phyloP scores from a whole-genome alignment of 2,113 vertebrate species.

The Lophochroa leadbeateri region DNA sequence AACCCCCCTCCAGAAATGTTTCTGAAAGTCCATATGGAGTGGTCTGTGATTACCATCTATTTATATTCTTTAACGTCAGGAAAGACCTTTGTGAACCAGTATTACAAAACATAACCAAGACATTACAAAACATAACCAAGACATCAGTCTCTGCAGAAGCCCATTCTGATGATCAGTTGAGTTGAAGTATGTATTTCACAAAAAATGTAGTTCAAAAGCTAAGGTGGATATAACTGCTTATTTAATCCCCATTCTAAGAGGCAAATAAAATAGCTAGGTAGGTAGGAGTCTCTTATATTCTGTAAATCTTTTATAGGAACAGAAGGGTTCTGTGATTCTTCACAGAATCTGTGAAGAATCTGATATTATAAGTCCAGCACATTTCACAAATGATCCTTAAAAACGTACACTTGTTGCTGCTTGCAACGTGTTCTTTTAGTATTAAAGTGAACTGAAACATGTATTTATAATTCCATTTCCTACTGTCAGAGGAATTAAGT shows the following conservation, averaged over 20 bases:
- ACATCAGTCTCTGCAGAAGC: background rate
- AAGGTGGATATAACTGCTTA: background rate
- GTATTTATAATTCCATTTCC: slow-evolving; percentile 15
- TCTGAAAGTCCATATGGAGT: background rate
- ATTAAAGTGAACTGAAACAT: background rate
- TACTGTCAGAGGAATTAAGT: slow-evolving; percentile 39
- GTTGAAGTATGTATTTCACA: background rate
- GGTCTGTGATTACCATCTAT: background rate
- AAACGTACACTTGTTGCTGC: background rate
- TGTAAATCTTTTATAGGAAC: background rate
- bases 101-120: background rate
- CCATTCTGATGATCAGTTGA: background rate
- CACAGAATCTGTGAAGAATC: background rate
- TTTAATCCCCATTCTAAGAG: background rate
- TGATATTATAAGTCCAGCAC: background rate
- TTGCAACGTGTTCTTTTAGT: background rate
- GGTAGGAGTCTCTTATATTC: background rate
- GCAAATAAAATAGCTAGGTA: background rate
- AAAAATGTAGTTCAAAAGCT: background rate
- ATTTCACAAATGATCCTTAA: background rate
- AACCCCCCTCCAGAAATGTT: background rate
- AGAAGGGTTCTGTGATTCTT: background rate
- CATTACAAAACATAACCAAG: background rate
- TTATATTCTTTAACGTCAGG: background rate
- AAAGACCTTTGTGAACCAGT: background rate